Percentiles rank a stretch among this genome's conserved stretches.
phyloP scores from a whole-genome alignment of 2,888 invertebrate genomes.

The Crossocerus cetratus region DNA sequence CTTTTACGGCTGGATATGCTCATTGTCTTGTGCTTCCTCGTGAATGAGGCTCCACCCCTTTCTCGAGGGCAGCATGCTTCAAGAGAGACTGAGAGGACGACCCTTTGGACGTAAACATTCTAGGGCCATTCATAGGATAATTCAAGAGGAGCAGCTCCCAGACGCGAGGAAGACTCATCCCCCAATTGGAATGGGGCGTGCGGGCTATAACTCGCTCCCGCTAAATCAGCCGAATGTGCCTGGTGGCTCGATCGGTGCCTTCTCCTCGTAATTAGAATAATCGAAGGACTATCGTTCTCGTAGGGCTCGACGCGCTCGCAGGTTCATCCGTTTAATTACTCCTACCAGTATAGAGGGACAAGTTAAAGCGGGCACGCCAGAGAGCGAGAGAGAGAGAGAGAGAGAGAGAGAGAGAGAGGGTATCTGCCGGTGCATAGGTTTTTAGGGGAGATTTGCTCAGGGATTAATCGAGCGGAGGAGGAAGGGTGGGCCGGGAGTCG shows the following conservation, averaged over 20 bases:
- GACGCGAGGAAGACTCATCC: neutral
- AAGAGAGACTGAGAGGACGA: neutral
- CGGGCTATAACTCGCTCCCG: neutral
- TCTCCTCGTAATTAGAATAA: constrained; percentile 2
- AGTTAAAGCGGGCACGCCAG: no score
- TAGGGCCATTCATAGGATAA: neutral
- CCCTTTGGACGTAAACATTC: neutral
- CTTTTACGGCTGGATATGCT: constrained; percentile 35
- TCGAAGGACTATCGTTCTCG: neutral
- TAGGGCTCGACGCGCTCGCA: constrained; percentile 7
- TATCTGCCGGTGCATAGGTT: constrained; percentile 50
- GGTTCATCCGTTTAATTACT: constrained; percentile 54
- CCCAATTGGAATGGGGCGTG: neutral
- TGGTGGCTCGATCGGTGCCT: neutral
- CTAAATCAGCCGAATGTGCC: neutral
- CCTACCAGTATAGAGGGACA: constrained; percentile 8
- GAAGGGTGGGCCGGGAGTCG: constrained; percentile 31
- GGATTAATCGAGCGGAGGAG: constrained; percentile 58
- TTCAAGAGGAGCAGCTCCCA: neutral
- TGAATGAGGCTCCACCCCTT: no score
- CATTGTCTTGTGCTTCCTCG: constrained; percentile 31
- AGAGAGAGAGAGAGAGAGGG: no score
- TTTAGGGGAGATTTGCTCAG: constrained; percentile 57
- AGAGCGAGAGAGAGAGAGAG: no score
- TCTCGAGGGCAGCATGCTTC: no score